Conservation (phyloP, 2,797 vertebrate species). For the Uromys caudimaculatus region DNA sequence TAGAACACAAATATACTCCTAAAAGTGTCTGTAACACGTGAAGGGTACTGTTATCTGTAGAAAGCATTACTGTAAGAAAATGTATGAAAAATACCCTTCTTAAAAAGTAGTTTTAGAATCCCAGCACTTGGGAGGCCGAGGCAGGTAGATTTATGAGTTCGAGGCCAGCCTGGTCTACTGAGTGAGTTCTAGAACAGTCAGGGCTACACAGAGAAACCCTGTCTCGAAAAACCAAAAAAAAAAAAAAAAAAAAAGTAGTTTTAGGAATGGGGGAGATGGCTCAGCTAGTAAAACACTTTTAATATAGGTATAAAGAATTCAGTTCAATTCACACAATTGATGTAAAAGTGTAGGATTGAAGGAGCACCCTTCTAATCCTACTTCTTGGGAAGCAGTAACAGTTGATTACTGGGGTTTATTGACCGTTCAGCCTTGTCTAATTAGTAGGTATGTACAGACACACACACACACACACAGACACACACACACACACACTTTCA, state of each 20-base stretch:
- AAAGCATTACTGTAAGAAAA: not conserved
- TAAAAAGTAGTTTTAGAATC: no score
- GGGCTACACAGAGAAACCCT: no score
- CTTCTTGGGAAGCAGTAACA: not conserved
- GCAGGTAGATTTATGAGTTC: no score
- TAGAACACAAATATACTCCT: not conserved
- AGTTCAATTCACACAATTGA: no score
- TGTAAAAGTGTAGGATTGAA: not conserved
- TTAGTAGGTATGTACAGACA: no score
- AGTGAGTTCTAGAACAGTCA: no score
- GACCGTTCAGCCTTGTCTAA: not conserved
- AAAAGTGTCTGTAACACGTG: not conserved
- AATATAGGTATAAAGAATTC: no score
- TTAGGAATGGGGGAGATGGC: not conserved
- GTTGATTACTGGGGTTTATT: not conserved
- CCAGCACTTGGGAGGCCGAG: no score
- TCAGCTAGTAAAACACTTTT: not conserved
- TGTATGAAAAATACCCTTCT: no score
- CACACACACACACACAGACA: not conserved
- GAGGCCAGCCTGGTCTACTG: no score
- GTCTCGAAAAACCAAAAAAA: no score
- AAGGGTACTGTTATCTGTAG: not conserved
- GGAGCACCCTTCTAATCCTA: not conserved
- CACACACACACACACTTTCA: not conserved
- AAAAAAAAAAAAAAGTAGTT: not conserved